Evolutionary conservation across 2,113 vertebrate species (phyloP).

Genomic region (Vulpes vulpes): DNA sequence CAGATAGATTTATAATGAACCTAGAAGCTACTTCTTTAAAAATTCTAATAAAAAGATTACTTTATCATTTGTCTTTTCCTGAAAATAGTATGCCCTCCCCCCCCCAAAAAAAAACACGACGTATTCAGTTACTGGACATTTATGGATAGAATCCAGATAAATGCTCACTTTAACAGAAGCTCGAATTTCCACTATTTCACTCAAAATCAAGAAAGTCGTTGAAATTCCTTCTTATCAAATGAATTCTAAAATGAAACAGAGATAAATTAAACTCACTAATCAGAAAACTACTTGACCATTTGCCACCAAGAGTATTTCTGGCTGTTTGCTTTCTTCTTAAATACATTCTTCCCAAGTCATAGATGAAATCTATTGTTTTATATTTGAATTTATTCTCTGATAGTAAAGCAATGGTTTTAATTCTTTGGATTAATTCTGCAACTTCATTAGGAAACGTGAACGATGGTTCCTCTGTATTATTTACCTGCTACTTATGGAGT

Average conservation of each 20-base stretch:
- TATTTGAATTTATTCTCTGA: not conserved
- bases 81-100: not conserved
- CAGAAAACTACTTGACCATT: not conserved
- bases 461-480: not conserved
- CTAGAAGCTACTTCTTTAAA: slow-evolving; percentile 36
- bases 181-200: slow-evolving; percentile 19
- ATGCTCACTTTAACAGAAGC: slow-evolving; percentile 28
- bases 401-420: slow-evolving; percentile 49
- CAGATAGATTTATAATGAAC: slow-evolving; percentile 18
- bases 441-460: not conserved
- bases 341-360: slow-evolving; percentile 13
- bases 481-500: not conserved
- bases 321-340: not conserved
- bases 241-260: slow-evolving; percentile 9
- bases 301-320: not conserved
- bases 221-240: slow-evolving; percentile 54
- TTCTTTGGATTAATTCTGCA: not conserved
- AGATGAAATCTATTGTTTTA: not conserved
- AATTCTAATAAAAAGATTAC: slow-evolving; percentile 39
- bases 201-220: slow-evolving; percentile 31
- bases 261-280: slow-evolving; percentile 53
- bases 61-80: slow-evolving; percentile 53
- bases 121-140: not conserved
- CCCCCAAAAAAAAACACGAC: not conserved
- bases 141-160: not conserved